Evolutionary conservation across 2,113 vertebrate species (phyloP).

Genomic region (Antechinus flavipes): DNA sequence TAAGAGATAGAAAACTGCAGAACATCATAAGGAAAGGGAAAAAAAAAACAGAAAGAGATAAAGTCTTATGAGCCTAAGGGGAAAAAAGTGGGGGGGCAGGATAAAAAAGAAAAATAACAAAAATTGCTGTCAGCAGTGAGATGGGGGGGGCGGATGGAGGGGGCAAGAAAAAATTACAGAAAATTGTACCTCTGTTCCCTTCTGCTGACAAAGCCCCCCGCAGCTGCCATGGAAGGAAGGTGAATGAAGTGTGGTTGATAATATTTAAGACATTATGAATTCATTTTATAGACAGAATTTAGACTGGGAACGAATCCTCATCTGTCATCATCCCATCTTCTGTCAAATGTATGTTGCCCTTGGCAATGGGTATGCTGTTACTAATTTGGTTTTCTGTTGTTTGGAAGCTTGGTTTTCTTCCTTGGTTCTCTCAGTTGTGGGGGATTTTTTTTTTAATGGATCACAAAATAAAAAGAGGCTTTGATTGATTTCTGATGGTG

Average conservation of each 20-base stretch:
- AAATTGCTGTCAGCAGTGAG: slow-evolving; percentile 83
- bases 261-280: slow-evolving; percentile 80
- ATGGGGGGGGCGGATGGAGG: slow-evolving; percentile 58
- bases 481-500: slow-evolving; percentile 80
- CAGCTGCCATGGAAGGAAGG: slow-evolving; percentile 83
- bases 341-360: slow-evolving; percentile 83
- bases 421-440: slow-evolving; percentile 73
- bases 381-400: slow-evolving; percentile 83
- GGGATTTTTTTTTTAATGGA: slow-evolving; percentile 65
- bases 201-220: slow-evolving; percentile 79
- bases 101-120: slow-evolving; percentile 61
- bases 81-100: slow-evolving; percentile 52
- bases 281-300: slow-evolving; percentile 81
- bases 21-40: slow-evolving; percentile 45
- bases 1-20: slow-evolving; percentile 48
- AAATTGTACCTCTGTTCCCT: slow-evolving; percentile 80
- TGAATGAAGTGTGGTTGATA: slow-evolving; percentile 79
- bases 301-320: slow-evolving; percentile 74
- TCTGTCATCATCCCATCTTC: slow-evolving; percentile 84
- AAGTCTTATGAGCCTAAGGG: slow-evolving; percentile 73
- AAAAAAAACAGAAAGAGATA: slow-evolving; percentile 38
- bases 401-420: slow-evolving; percentile 77
- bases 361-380: slow-evolving; percentile 84
- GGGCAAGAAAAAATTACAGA: slow-evolving; percentile 69
- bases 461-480: slow-evolving; percentile 71